Base-by-base conservation (phyloP, 1,140 invertebrate species). In the Drosophila kohkoa region DNA sequence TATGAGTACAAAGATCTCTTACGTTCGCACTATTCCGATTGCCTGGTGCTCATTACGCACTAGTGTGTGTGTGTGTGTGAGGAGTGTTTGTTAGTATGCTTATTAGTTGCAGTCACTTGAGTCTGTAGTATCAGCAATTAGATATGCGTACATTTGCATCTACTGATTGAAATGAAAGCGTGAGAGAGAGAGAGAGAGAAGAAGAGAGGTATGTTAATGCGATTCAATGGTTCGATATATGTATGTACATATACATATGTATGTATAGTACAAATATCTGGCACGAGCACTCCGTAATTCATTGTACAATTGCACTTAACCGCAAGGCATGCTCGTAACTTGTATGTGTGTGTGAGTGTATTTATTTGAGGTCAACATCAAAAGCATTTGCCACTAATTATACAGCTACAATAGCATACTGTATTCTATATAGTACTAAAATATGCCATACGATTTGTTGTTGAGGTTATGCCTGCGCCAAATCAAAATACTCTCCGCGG, bases 361-460 rank as follows among this genome's bases (percentile, higher is more conserved):
- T 70, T 75, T 75, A 72, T 67, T 82, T 82, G 77, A 77, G 83
- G 83, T 88, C 83, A 87, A 87, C 78, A 87, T 67, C 70, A 74
- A 79, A 77, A 57, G 65, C 69, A 80, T 83, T 88, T 72, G 70
- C 58, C 59, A 60, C 80, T 88, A 88, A 88, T 83, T 88, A 79
- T 75, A 79, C 75, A 55, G 35, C 55, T n/a, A 32, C 35, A 51
- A 15, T 81, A 79, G 35, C 66, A 77, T 55, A 69, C 25, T 30
- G 57, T 59, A 77, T 67, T n/a, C 6, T n/a, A 11, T 65, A 60
- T 32, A 46, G 7, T 46, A 25, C 20, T 25, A 25, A 58, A 25
- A 45, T 58, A 13, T 11, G 35, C 10, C 15, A 15, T 15, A 65
- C 45, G 41, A 43, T 54, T 25, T 25, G 20, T 25, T 45, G 51